phyloP scores from a whole-genome alignment of 2,113 vertebrate species.

The Siniperca knerii region DNA sequence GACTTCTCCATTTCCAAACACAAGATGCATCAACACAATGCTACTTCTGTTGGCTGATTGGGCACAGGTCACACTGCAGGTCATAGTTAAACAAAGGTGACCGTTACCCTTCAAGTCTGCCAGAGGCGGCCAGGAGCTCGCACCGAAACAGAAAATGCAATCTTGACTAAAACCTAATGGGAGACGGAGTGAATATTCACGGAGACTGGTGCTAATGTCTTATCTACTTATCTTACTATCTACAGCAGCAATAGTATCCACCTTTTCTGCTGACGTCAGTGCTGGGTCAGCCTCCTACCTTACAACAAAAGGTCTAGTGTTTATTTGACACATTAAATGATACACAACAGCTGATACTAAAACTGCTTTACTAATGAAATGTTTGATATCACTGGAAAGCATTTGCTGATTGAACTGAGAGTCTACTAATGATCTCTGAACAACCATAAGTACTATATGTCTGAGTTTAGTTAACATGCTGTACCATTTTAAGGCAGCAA shows the following conservation, averaged over 20 bases:
- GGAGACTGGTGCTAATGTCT: background rate
- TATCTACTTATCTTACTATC: background rate
- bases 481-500: background rate
- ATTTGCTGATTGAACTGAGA: background rate
- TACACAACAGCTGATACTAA: background rate
- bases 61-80: background rate
- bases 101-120: background rate
- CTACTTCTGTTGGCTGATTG: background rate
- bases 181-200: background rate
- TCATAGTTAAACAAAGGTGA: background rate
- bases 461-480: background rate
- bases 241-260: background rate
- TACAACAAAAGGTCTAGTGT: background rate
- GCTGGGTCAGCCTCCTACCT: background rate
- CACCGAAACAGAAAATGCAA: background rate
- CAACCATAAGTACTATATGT: background rate
- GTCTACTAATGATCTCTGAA: background rate
- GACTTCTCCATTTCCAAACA: background rate
- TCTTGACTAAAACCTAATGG: background rate
- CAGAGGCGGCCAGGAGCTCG: background rate
- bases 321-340: constrained; percentile 4
- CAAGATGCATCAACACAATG: background rate
- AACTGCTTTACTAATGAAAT: background rate
- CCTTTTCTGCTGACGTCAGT: constrained; percentile 3
- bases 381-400: background rate